Base-by-base conservation (phyloP, 35 echinoderm and acorn worm species). In the Lytechinus variegatus region DNA sequence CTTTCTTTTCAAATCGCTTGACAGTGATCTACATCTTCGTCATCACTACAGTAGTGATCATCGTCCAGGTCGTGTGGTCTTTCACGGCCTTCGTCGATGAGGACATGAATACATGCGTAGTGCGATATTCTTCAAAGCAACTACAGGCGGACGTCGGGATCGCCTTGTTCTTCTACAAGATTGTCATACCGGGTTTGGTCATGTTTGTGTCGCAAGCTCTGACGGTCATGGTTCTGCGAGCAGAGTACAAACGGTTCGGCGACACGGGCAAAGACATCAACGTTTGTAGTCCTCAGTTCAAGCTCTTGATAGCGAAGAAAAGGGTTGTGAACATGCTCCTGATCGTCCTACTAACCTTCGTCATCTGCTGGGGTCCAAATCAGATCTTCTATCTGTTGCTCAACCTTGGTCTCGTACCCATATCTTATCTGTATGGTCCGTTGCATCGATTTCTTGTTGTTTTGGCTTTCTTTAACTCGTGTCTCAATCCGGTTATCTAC, bases 291-390 rank as follows among this genome's bases (percentile, higher is more conserved):
- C 94, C 58, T 61, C 90, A 93, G 27, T 54, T 61, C 54, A 53
- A 54, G 28, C 56, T 56, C 1, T 28, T 89, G 12, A 24, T 89
- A 9, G 87, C 87, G 7, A 89, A 33, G 52, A 89, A 97, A 57
- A 71, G 95, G 5, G 96, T 95, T 54, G 55, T 97, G 14, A 95
- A 95, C 52, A 97, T 97, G 96, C 90, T 97, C 52, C 86, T 97
- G 9, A 89, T 97, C 3, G 96, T 97, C 8, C 56, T 97, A 54
- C 4, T 95, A 9, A 94, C 95, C 0, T 97, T 95, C 91, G 87
- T 95, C 21, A 56, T 97, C 52, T 97, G 96, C 54, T 95, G 94
- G 95, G 95, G 94, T 19, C 95, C 94, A 4, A 94, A 97, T 93
- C 94, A 95, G 56, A 24, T 94, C 10, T 27, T 11, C 27, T 97